Evolutionary conservation across 2,113 vertebrate species (phyloP), one percentile per base, ranked within the genome.

Genomic region (Myrmecobius fasciatus): DNA sequence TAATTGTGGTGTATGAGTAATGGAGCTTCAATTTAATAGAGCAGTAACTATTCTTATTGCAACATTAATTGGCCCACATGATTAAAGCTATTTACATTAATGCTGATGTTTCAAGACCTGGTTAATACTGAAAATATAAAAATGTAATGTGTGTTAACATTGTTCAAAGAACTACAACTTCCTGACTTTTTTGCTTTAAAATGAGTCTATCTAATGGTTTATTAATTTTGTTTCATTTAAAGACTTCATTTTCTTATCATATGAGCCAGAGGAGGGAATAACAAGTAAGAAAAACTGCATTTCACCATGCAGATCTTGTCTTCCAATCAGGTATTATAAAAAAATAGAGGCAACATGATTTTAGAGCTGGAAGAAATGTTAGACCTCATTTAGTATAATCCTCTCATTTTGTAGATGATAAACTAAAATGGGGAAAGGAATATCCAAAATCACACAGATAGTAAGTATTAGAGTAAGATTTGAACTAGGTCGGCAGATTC

Each of bases 181-280:
- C 12, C 52, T 91, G 54, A 24, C 22, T 31, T 91, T 95, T 91
- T 93, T 22, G 89, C 94, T 95, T 88, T 95, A n/a, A 92, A 94
- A 75, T 92, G 25, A 94, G 28, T 95, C 2, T 83, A 88, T 36
- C 31, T 94, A 93, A 91, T 96, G 56, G 94, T 94, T 94, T 53
- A 53, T 92, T 96, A 31, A 47, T 10, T 36, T 60, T 25, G 89
- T 96, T 91, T 54, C 31, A 51, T 91, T 93, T 92, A 60, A 60
- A 49, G 94, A 91, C 75, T 96, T 94, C 92, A 92, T 36, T 94
- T 96, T 93, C 52, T 89, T 95, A 96, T 91, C 20, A 92, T 56
- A 95, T 94, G 51, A 92, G 53, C 11, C 1, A 96, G 48, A 54
- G 25, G 47, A 75, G 11, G 46, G 48, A 28, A n/a, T 25, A n/a